Conservation (phyloP, 2,797 vertebrate genomes). For the Naso thynnoides region DNA sequence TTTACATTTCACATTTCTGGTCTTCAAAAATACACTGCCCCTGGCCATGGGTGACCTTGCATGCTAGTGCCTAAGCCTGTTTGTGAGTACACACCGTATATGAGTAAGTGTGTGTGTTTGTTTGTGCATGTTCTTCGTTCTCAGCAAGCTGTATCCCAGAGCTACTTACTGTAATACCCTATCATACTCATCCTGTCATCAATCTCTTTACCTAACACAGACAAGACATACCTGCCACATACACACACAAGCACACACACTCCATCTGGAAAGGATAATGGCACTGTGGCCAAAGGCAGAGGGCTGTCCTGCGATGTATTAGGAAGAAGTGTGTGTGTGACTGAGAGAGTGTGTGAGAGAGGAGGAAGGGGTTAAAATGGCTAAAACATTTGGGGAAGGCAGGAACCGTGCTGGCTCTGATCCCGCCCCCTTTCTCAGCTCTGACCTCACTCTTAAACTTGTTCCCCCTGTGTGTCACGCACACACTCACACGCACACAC, state of each 20-base stretch:
- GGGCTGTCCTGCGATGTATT: slow-evolving; percentile 29
- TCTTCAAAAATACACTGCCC: slow-evolving; percentile 65
- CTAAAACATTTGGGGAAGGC: slow-evolving; percentile 66
- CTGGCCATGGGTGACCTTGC: slow-evolving; percentile 58
- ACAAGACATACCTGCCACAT: slow-evolving; percentile 34
- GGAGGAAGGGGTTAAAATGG: slow-evolving; percentile 67
- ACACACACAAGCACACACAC: slow-evolving; percentile 6
- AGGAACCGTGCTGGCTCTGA: slow-evolving; percentile 63
- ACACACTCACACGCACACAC: slow-evolving; percentile 31
- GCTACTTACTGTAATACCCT: slow-evolving; percentile 72
- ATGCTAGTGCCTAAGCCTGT: slow-evolving; percentile 54
- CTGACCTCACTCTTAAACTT: slow-evolving; percentile 82
- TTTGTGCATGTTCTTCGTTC: slow-evolving; percentile 35
- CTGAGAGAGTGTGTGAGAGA: neutral
- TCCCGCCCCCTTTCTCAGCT: slow-evolving; percentile 79
- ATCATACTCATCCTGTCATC: slow-evolving; percentile 68
- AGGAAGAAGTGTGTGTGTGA: slow-evolving; percentile 11
- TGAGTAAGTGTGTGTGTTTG: slow-evolving; percentile 16
- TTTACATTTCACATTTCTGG: slow-evolving; percentile 69
- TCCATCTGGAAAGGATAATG: slow-evolving; percentile 65
- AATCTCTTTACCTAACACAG: slow-evolving; percentile 70
- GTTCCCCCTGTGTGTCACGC: slow-evolving; percentile 55
- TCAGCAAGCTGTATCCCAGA: slow-evolving; percentile 63
- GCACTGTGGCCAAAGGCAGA: slow-evolving; percentile 29
- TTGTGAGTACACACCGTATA: slow-evolving; percentile 47